Conservation (phyloP, 2,888 invertebrate genomes). For the Troglohyphantes excavatus region DNA sequence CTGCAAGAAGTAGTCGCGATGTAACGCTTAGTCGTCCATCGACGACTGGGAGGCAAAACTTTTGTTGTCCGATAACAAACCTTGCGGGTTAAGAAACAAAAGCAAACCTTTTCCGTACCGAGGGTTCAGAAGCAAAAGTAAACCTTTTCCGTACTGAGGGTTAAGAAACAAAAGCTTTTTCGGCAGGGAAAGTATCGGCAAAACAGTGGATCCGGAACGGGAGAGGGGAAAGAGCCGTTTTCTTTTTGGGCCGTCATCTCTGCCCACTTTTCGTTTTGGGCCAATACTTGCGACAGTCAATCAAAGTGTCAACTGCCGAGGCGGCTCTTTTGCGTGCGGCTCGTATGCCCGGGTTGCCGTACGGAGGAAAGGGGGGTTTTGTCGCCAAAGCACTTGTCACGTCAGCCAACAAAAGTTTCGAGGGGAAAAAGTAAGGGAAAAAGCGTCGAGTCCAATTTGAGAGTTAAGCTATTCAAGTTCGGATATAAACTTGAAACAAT, state of each 20-base stretch:
- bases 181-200: constrained; percentile 60
- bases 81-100: constrained; percentile 54
- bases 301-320: constrained; percentile 73
- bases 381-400: constrained; percentile 59
- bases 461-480: too few relatives aligned
- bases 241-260: constrained; percentile 65
- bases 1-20: background rate
- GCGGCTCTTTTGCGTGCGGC: constrained; percentile 57
- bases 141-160: too few relatives aligned
- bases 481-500: too few relatives aligned
- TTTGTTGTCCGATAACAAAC: constrained; percentile 19
- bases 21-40: background rate
- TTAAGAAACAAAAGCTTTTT: constrained; percentile 67
- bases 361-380: constrained; percentile 34
- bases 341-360: constrained; percentile 52
- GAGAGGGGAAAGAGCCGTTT: constrained; percentile 36
- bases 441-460: too few relatives aligned
- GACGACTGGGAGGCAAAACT: constrained; percentile 5
- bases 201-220: constrained; percentile 60
- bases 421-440: too few relatives aligned
- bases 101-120: too few relatives aligned
- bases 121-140: constrained; percentile 9
- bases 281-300: constrained; percentile 73
- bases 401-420: constrained; percentile 30
- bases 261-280: constrained; percentile 52